Percentiles rank a stretch among this genome's conserved stretches.
Conservation (phyloP, 2,113 vertebrate species). For the Tragulus kanchil region DNA sequence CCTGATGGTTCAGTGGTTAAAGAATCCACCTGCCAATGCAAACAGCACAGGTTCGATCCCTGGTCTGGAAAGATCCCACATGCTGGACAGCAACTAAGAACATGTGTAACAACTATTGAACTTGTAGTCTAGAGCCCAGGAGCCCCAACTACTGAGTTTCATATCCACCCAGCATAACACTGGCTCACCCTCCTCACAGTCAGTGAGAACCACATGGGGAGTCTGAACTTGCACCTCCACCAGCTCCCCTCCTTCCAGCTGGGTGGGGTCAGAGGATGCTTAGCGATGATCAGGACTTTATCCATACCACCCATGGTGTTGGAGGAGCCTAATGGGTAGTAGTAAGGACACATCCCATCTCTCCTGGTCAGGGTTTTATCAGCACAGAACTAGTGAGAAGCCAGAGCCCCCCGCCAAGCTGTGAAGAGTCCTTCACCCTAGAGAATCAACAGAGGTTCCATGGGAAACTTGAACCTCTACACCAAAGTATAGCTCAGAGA, state of each 20-base stretch:
- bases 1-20: not conserved
- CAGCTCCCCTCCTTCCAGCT: too few relatives aligned
- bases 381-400: not conserved
- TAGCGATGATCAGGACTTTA: not conserved
- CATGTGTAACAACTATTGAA: not conserved
- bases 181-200: too few relatives aligned
- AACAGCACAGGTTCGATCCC: not conserved
- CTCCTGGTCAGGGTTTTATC: not conserved
- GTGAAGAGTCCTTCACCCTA: not conserved
- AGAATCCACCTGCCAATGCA: not conserved
- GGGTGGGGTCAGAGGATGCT: not conserved
- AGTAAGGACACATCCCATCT: not conserved
- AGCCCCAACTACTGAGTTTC: not conserved
- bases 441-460: too few relatives aligned
- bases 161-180: not conserved
- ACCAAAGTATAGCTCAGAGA: not conserved
- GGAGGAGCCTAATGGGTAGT: not conserved
- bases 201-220: not conserved
- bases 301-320: not conserved
- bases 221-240: not conserved
- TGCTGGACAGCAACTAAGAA: not conserved
- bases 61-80: not conserved
- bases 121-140: not conserved
- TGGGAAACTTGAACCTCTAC: not conserved
- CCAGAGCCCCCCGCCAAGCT: not conserved